Base-by-base conservation (phyloP, 2,888 invertebrate species). In the Chouioia cunea region DNA sequence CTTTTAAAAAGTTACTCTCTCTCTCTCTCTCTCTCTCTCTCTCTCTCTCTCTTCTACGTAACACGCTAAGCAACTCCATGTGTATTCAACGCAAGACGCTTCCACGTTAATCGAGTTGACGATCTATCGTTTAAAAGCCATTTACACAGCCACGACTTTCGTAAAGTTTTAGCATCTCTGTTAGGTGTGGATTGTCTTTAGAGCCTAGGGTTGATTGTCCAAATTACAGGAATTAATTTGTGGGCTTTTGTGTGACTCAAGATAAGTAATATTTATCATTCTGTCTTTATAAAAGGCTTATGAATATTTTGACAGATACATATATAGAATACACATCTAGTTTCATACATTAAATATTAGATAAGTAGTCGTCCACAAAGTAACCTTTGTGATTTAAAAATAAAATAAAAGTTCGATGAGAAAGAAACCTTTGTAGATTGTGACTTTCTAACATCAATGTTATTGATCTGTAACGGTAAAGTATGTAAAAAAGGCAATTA, bases 1-100 rank as follows among this genome's bases (percentile, higher is more conserved):
- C 80, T 81, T 36, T 81, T 82, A 81, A 82, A 82, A 82, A 83
- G 81, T 82, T 66, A 47, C 15, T 14, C 44, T 15, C 44, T 14
- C 50, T 27, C 27, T 27, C 27, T 36, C 36, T 4, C 36, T 36
- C 36, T 36, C 36, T 36, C 20, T 22, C 46, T 52, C 15, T 15
- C 15, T 36, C 23, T 12, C 8, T 78, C 74, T 74, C 67, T 59
- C 4, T 46, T 15, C 4, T 52, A 43, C 18, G 62, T 73, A 78
- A n/a, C 27, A 23, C 27, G 36, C 47, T 47, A 65, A 65, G 50
- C 63, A 66, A 67, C 22, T 63, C 64, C 52, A 62, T 65, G 52
- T 72, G 60, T 72, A 72, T 72, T 68, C 52, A 68, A 68, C 60
- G 65, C 43, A 23, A 44, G 8, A 15, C 18, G 36, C 52, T 65